Evolutionary conservation across 2,113 vertebrate genomes (phyloP).

Genomic region (Otus sunia): DNA sequence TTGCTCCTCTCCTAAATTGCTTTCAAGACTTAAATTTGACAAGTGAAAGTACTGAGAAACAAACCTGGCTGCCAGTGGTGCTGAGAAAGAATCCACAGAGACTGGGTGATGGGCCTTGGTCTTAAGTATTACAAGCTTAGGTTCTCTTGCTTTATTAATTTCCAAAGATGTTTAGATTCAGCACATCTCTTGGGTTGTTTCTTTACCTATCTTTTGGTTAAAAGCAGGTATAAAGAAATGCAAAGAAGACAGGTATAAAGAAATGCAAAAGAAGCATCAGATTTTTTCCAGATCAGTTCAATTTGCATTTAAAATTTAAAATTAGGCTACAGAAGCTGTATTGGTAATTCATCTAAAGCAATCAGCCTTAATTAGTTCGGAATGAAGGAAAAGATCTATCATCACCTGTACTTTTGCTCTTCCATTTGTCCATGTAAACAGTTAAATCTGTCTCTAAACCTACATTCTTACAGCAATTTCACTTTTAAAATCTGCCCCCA

Average conservation of each 20-base stretch:
- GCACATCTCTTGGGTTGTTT: background rate
- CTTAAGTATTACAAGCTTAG: background rate
- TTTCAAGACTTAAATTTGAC: background rate
- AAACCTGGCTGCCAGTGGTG: background rate
- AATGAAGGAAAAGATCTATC: background rate
- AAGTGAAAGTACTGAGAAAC: background rate
- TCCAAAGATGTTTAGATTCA: background rate
- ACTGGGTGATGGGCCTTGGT: background rate
- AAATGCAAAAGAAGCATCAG: background rate
- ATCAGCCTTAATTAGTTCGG: background rate
- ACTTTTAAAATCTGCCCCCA: background rate
- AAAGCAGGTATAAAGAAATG: background rate
- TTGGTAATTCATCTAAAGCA: background rate
- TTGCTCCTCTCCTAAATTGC: background rate
- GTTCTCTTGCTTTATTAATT: background rate
- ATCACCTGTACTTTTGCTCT: background rate
- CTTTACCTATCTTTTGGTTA: background rate
- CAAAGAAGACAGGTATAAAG: background rate
- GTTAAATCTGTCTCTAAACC: background rate
- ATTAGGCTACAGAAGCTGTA: background rate
- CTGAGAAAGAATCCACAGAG: background rate
- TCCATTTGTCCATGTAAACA: background rate
- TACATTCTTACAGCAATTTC: background rate
- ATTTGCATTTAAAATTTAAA: slow-evolving; percentile 8
- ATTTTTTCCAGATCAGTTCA: background rate